phyloP scores from a whole-genome alignment of 2,113 vertebrate genomes.

The Hippocampus abdominalis region DNA sequence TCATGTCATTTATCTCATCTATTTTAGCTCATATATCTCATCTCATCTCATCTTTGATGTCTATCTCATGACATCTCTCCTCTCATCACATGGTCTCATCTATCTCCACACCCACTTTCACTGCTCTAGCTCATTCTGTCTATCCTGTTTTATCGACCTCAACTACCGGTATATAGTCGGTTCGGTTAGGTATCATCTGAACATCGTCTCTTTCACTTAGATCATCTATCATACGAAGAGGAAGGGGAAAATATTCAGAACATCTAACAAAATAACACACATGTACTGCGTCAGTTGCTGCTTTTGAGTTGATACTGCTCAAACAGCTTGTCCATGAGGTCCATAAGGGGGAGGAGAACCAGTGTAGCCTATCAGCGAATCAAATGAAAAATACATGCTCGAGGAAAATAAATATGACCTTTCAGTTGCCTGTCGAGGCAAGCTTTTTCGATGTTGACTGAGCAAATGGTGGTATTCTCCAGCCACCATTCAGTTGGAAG shows the following conservation, averaged over 20 bases:
- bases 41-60: too few relatives aligned
- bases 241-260: neutral
- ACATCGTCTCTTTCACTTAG: neutral
- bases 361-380: constrained; percentile 30
- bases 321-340: constrained; percentile 23
- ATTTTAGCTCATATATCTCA: neutral
- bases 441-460: constrained; percentile 47
- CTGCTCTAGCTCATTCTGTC: neutral
- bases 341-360: constrained; percentile 13
- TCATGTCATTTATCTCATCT: neutral
- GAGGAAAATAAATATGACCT: constrained; percentile 60
- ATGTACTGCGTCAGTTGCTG: constrained; percentile 16
- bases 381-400: constrained; percentile 56
- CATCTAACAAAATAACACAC: neutral
- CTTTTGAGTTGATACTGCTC: constrained; percentile 25
- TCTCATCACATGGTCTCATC: neutral
- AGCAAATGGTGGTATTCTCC: constrained; percentile 56
- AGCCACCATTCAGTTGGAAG: constrained; percentile 52
- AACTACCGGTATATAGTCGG: neutral
- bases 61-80: neutral
- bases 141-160: neutral
- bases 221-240: neutral
- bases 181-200: neutral
- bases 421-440: constrained; percentile 40
- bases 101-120: neutral